Percentiles rank a stretch among this genome's conserved stretches.
Conservation (phyloP, 2,888 invertebrate genomes). For the Xestia xanthographa region DNA sequence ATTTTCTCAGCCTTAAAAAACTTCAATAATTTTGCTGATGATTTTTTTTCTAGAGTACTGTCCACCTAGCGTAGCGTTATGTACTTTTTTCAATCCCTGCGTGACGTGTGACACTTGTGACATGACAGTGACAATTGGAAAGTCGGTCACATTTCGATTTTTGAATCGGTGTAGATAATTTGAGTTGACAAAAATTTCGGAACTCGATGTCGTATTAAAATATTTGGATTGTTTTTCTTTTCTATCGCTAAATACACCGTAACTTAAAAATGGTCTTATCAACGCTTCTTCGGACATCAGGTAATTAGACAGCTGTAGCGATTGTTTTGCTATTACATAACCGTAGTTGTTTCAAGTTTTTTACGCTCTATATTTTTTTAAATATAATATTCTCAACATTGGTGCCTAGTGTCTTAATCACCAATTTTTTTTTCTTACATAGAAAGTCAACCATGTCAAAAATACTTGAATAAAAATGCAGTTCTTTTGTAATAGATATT, state of each 20-base stretch:
- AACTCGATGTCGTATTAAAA: slow-evolving; percentile 36
- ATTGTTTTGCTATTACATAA: slow-evolving; percentile 81
- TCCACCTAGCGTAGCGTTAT: neutral
- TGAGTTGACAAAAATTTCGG: slow-evolving; percentile 44
- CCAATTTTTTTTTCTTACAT: neutral
- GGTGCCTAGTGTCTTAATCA: neutral
- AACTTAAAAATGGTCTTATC: slow-evolving; percentile 82
- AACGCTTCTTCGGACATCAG: slow-evolving; percentile 84
- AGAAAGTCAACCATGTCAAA: neutral
- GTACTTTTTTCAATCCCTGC: neutral
- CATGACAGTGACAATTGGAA: slow-evolving; percentile 36
- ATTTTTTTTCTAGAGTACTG: neutral
- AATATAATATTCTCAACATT: neutral
- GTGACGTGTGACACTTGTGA: neutral
- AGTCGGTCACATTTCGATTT: slow-evolving; percentile 50
- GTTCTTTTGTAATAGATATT: neutral
- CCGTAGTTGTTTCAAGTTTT: slow-evolving; percentile 65
- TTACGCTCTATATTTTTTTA: neutral
- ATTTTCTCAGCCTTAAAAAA: neutral
- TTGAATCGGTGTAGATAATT: slow-evolving; percentile 42
- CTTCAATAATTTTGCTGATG: too few species aligned
- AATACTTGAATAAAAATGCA: neutral
- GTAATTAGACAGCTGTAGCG: slow-evolving; percentile 70
- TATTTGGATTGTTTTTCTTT: slow-evolving; percentile 38
- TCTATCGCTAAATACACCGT: neutral